Conservation (phyloP, 2,888 invertebrate species). For the Busseola fusca region DNA sequence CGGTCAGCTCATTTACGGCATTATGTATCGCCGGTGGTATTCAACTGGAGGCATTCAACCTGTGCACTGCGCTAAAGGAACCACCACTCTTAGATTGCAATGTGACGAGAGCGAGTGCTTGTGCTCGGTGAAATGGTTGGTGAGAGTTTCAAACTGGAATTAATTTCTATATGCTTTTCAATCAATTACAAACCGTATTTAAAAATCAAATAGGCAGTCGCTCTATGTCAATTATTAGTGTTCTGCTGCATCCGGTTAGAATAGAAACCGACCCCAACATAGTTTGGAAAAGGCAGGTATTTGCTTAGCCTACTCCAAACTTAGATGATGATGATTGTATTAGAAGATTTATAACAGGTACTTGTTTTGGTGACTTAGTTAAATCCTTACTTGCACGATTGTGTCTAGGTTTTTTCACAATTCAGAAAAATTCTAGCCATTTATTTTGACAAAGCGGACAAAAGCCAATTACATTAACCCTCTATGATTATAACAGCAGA, state of each 20-base stretch:
- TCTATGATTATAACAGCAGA: background rate
- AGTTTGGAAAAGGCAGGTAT: background rate
- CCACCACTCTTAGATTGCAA: background rate
- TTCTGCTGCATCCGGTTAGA: background rate
- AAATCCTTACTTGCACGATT: background rate
- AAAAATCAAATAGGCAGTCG: background rate
- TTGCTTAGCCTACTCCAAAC: too few relatives aligned
- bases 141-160: background rate
- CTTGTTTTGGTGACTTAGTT: background rate
- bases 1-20: slow-evolving; percentile 26
- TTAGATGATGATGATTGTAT: background rate
- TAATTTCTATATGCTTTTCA: too few relatives aligned
- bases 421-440: background rate
- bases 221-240: background rate
- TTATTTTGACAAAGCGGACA: background rate
- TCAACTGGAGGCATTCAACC: slow-evolving; percentile 1
- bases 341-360: background rate
- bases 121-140: background rate
- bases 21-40: background rate
- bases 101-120: background rate
- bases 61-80: too few relatives aligned
- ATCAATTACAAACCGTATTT: background rate
- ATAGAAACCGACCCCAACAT: background rate
- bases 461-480: background rate
- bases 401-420: background rate